Conservation (phyloP, 2,797 vertebrate species). For the Molossus molossus region DNA sequence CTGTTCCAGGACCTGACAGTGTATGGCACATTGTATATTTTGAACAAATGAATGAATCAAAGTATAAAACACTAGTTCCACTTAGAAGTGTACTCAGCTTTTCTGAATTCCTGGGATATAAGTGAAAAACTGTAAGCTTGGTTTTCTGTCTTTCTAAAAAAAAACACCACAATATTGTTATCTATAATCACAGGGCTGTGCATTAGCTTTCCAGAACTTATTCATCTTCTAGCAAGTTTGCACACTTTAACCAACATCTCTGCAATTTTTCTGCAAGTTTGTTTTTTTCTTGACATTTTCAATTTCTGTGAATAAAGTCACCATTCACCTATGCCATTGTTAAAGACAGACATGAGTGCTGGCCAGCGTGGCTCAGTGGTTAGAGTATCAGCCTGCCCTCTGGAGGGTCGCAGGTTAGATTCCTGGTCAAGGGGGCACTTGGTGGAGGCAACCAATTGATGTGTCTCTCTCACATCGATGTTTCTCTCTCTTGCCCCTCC, state of each 20-base stretch:
- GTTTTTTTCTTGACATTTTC: background rate
- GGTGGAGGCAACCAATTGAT: too few relatives aligned
- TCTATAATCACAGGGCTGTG: background rate
- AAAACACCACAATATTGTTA: background rate
- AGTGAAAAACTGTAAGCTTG: background rate
- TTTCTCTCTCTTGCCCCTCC: too few relatives aligned
- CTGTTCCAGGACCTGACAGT: background rate
- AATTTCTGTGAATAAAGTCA: background rate
- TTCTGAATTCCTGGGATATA: background rate
- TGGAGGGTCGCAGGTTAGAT: too few relatives aligned
- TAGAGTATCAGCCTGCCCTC: too few relatives aligned
- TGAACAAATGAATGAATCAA: conserved; percentile 34
- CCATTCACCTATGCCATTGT: background rate
- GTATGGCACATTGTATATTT: background rate
- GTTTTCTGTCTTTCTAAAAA: background rate
- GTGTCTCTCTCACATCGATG: too few relatives aligned
- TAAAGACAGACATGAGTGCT: background rate
- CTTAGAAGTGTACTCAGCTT: background rate
- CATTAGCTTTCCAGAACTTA: background rate
- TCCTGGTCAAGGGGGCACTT: too few relatives aligned
- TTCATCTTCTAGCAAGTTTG: background rate
- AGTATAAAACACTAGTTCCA: background rate
- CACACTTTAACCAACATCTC: background rate
- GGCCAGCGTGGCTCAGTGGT: too few relatives aligned
- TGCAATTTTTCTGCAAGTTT: background rate